Evolutionary conservation across 2,888 invertebrate species (phyloP).

Genomic region (Salticus scenicus): DNA sequence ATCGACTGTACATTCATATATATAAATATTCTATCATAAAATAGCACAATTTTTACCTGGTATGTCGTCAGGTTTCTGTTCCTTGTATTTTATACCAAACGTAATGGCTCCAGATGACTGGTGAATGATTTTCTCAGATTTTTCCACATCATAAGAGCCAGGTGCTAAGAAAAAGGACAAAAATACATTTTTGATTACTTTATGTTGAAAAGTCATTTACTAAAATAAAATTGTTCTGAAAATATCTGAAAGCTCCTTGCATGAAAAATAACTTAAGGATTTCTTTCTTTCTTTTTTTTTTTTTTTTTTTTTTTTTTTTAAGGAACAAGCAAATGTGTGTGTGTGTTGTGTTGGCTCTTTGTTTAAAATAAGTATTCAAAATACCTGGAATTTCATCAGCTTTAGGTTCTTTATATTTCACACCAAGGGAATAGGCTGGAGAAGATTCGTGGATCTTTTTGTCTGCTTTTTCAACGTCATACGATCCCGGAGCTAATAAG

Average conservation of each 20-base stretch:
- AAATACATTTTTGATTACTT: too few species aligned
- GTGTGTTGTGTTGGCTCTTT: too few species aligned
- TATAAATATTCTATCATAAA: too few species aligned
- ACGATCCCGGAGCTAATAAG: background rate
- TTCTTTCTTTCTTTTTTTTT: too few species aligned
- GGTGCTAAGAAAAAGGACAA: conserved; percentile 86
- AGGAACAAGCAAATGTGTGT: too few species aligned
- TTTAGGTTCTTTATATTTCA: background rate
- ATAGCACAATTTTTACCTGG: conserved; percentile 49
- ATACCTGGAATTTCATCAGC: background rate
- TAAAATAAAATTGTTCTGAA: too few species aligned
- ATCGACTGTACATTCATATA: too few species aligned
- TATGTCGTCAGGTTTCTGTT: conserved; percentile 69
- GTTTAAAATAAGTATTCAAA: conserved; percentile 75
- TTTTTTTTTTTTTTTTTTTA: too few species aligned
- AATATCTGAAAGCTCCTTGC: too few species aligned
- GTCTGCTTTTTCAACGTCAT: background rate
- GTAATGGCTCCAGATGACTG: conserved; percentile 83
- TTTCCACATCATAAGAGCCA: conserved; percentile 88
- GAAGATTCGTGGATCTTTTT: background rate
- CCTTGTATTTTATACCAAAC: conserved; percentile 81
- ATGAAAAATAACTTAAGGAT: too few species aligned
- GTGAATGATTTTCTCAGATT: conserved; percentile 79
- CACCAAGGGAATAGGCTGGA: conserved; percentile 81
- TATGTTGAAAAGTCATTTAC: too few species aligned